These are phyloP conservation scores for Agriopis aurantiaria DNA, from an alignment of 2,888 invertebrate genomes.

Conservation along the genomic window DNA sequence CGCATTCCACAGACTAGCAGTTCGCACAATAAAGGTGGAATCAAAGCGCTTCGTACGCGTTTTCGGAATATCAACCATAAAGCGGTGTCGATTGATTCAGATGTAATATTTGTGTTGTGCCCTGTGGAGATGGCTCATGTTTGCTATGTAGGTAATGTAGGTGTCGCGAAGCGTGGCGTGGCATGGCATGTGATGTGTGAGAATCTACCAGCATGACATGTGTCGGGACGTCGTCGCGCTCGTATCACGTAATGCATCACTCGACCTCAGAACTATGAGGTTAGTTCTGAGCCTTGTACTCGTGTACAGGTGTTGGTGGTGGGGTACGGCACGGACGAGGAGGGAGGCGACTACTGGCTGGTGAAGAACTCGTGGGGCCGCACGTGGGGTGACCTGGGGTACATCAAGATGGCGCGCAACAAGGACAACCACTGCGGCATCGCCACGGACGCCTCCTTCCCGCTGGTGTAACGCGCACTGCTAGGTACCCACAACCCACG, in stretches of 20 bases:
- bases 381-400: slow-evolving; percentile 94
- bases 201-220: background rate
- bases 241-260: background rate
- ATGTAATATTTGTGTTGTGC: no score
- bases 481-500: no score
- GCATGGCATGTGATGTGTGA: background rate
- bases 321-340: slow-evolving; percentile 92
- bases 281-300: no score
- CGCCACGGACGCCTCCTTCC: slow-evolving; percentile 73
- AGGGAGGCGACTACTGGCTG: slow-evolving; percentile 93
- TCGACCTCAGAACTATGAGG: background rate
- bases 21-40: no score
- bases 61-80: no score
- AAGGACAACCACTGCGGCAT: slow-evolving; percentile 94
- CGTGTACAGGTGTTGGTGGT: slow-evolving; percentile 88
- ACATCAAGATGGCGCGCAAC: slow-evolving; percentile 95
- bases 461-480: background rate
- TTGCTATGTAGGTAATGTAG: no score
- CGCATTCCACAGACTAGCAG: no score
- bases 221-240: background rate
- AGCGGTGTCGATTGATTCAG: no score
- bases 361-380: slow-evolving; percentile 95
- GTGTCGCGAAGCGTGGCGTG: background rate
- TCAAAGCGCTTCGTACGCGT: no score
- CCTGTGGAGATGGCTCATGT: no score